These are phyloP conservation scores for Rhinatrema bivittatum DNA, from an alignment of 2,797 vertebrate genomes.

Conservation along the genomic window DNA sequence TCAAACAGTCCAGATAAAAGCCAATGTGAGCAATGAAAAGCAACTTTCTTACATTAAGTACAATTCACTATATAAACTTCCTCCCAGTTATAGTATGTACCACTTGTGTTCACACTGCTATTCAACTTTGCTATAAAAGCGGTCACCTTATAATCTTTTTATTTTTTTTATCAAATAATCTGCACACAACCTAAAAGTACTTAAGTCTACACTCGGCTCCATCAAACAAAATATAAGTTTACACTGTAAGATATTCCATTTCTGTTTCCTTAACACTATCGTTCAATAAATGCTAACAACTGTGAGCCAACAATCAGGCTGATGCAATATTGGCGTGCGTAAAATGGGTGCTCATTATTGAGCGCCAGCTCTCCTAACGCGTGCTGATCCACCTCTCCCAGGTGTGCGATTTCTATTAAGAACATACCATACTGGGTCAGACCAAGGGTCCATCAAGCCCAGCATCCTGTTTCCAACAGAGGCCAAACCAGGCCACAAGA, in stretches of 20 bases:
- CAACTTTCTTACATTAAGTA: constrained; percentile 19
- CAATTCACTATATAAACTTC: constrained; percentile 36
- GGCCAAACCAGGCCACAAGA: no score
- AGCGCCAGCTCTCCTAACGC: no score
- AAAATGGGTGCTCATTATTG: no score
- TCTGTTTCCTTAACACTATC: constrained; percentile 61
- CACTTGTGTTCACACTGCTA: constrained; percentile 12
- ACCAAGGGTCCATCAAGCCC: no score
- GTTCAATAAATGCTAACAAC: constrained; percentile 54
- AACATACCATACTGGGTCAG: no score
- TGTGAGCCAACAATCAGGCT: constrained; percentile 45
- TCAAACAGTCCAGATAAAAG: constrained; percentile 33
- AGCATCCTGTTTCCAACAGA: no score
- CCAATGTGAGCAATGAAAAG: constrained; percentile 31
- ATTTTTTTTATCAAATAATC: constrained; percentile 59
- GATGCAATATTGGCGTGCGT: no score
- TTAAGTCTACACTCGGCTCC: constrained; percentile 48
- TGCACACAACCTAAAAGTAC: constrained; percentile 27
- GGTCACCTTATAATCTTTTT: constrained; percentile 44
- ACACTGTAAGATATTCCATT: constrained; percentile 68
- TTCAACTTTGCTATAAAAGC: constrained; percentile 40
- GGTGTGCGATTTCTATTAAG: no score
- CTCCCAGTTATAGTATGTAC: constrained; percentile 10
- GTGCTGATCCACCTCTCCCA: no score
- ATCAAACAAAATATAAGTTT: constrained; percentile 53